These are phyloP conservation scores for Griposia aprilina DNA, from an alignment of 2,888 invertebrate species.

Conservation along the genomic window DNA sequence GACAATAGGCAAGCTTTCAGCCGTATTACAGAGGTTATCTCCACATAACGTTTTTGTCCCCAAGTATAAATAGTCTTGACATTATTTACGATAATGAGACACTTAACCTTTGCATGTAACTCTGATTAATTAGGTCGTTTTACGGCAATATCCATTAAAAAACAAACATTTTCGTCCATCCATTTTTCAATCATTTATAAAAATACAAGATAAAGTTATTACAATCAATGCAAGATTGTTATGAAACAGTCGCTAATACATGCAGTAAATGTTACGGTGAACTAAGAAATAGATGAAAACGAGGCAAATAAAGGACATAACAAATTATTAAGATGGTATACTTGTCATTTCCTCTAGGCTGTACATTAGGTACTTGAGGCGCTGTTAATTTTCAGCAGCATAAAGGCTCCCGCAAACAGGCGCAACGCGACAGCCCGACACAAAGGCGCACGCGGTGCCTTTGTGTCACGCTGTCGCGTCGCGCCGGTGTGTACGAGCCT, in stretches of 20 bases:
- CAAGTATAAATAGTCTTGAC: slow-evolving; percentile 54
- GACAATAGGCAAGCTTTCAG: slow-evolving; percentile 41
- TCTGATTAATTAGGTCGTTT: slow-evolving; percentile 61
- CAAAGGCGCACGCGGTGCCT: too few relatives aligned
- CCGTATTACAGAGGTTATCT: slow-evolving; percentile 55
- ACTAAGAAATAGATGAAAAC: neutral
- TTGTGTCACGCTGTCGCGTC: too few relatives aligned
- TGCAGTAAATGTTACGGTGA: slow-evolving; percentile 4
- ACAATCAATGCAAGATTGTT: slow-evolving; percentile 40
- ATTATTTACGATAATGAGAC: slow-evolving; percentile 55
- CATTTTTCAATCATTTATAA: slow-evolving; percentile 20
- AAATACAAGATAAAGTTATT: slow-evolving; percentile 44
- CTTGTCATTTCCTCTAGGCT: neutral
- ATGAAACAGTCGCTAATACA: slow-evolving; percentile 30
- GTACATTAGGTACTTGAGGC: neutral
- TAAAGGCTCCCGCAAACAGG: too few relatives aligned
- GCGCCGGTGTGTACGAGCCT: too few relatives aligned
- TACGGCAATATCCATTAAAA: slow-evolving; percentile 47
- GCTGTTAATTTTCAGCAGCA: neutral
- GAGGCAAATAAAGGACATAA: neutral
- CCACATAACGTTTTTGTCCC: slow-evolving; percentile 25
- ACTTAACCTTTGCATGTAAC: slow-evolving; percentile 62
- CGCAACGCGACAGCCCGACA: too few relatives aligned
- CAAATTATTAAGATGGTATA: neutral
- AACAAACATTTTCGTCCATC: too few relatives aligned